phyloP scores from a whole-genome alignment of 2,888 invertebrate genomes.

The Apomyelois bistriatella region DNA sequence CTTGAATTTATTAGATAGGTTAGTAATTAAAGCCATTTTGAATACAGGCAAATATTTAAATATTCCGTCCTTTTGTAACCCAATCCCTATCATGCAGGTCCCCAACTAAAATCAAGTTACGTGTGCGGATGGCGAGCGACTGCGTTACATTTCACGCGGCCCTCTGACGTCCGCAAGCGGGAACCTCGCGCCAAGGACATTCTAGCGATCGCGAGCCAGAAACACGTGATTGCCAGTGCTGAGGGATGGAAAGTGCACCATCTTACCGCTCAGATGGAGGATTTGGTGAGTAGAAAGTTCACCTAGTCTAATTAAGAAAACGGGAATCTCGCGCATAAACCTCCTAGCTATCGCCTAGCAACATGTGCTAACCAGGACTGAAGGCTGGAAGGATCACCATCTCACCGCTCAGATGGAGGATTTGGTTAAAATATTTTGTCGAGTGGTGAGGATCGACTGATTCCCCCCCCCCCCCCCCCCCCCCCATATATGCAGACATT shows the following conservation, averaged over 20 bases:
- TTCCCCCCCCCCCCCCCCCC: no score
- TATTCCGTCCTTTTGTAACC: no score
- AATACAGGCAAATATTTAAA: no score
- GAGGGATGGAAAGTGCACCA: constrained; percentile 98
- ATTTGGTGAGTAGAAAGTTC: constrained; percentile 81
- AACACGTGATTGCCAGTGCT: constrained; percentile 90
- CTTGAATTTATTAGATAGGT: no score
- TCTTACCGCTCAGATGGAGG: constrained; percentile 95
- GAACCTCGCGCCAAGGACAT: constrained; percentile 88
- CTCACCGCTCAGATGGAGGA: constrained; percentile 96
- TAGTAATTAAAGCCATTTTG: no score
- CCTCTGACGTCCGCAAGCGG: constrained; percentile 91
- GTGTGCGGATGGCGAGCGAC: constrained; percentile 75
- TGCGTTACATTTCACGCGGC: constrained; percentile 70
- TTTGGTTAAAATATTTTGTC: no score
- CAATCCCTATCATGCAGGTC: constrained; percentile 53
- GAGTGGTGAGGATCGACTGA: no score
- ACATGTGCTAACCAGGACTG: constrained; percentile 83
- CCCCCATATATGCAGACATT: no score
- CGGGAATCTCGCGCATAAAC: no score
- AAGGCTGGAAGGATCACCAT: constrained; percentile 86
- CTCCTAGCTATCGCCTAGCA: no score
- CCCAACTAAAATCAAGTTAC: constrained; percentile 61
- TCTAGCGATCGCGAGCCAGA: constrained; percentile 93
- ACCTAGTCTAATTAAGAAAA: background rate